Evolutionary conservation across 2,797 vertebrate genomes (phyloP).

Genomic region (Lemur catta): DNA sequence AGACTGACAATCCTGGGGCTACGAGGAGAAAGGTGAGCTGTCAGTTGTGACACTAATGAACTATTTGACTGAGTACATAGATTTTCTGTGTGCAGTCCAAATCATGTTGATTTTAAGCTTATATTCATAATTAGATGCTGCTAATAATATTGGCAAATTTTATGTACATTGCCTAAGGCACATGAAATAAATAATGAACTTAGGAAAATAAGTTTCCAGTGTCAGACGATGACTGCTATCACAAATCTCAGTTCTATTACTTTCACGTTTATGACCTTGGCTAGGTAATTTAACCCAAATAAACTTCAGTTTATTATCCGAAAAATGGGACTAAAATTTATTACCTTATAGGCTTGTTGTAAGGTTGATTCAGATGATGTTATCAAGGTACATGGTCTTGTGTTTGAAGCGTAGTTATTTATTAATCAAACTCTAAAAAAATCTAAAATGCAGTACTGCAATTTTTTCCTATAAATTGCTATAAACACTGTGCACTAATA

Average conservation of each 20-base stretch:
- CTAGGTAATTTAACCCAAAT: background rate
- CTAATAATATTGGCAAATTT: conserved; percentile 27
- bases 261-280: background rate
- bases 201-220: conserved; percentile 29
- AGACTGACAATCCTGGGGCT: conserved; percentile 1
- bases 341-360: background rate
- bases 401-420: background rate
- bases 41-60: conserved; percentile 61
- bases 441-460: background rate
- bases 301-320: background rate
- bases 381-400: background rate
- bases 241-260: background rate
- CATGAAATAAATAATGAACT: conserved; percentile 13
- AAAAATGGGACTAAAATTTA: background rate
- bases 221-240: background rate
- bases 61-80: conserved; percentile 56
- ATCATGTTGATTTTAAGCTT: conserved; percentile 33
- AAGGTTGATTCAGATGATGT: background rate
- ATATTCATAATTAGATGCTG: conserved; percentile 51
- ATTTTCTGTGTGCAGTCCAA: conserved; percentile 21
- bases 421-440: conserved; percentile 38
- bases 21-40: conserved; percentile 38
- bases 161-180: background rate
- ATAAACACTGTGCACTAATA: background rate
- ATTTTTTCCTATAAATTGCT: background rate